Base-by-base conservation (phyloP, 2,888 invertebrate species). In the Galeruca laticollis region DNA sequence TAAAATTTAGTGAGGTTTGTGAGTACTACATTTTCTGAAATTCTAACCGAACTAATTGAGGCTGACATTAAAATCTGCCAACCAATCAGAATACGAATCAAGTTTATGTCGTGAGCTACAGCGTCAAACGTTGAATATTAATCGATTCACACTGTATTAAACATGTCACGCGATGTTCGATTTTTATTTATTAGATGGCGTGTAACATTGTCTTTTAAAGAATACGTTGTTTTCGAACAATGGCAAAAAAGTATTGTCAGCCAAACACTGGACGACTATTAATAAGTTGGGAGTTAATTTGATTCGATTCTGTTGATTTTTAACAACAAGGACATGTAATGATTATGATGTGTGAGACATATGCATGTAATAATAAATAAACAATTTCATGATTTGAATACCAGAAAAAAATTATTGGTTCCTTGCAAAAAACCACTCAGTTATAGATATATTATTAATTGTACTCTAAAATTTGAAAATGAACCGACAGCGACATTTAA, bases 101-200 rank as follows among this genome's bases (percentile, higher is more conserved):
- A 18, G 49, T 47, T 47, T 20, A 60, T 69, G 65, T 70, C 71
- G 72, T 73, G 74, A 65, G 68, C 62, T 37, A 54, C 49, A 70
- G 66, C 72, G 73, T 70, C 74, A 71, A 72, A 72, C 63, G 68
- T 61, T 70, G 76, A 72, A 75, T 75, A 74, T 76, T 76, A 76
- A 76, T 76, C 76, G 76, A 76, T 76, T 75, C 75, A 74, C 75
- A 73, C 75, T 69, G 73, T 72, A 71, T 73, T 66, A 71, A 71
- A 65, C 72, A 66, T 52, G 71, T 73, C 75, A 75, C 75, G 75
- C 75, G 71, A 75, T 73, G 69, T 71, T 73, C 68, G 61, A 66
- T 74, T 75, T 72, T 69, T 71, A 72, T 75, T 72, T 71, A 73
- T 72, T 67, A 68, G 71, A 35, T 60, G 35, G 62, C 68, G 69